phyloP scores from a whole-genome alignment of 1,140 invertebrate genomes.

The Dufourea novaeangliae region DNA sequence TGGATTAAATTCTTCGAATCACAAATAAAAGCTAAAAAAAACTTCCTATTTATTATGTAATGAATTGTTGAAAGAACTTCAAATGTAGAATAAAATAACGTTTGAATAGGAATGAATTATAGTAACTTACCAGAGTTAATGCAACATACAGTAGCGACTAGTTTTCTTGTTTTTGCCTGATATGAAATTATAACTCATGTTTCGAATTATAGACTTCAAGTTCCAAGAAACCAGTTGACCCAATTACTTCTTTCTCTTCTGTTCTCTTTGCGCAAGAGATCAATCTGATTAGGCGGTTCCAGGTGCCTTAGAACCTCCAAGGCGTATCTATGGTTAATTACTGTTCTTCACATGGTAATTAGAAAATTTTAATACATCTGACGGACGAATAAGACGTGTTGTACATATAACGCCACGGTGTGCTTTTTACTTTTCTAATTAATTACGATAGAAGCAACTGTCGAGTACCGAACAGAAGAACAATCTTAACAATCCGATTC shows the following conservation, averaged over 20 bases:
- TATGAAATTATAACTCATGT: background rate
- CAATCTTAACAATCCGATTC: no score
- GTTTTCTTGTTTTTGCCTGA: background rate
- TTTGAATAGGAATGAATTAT: no score
- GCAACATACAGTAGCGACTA: no score
- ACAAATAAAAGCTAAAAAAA: no score
- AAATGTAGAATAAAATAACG: no score
- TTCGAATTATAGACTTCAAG: background rate
- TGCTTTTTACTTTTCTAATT: constrained; percentile 5
- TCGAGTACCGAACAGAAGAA: background rate
- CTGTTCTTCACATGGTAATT: constrained; percentile 4
- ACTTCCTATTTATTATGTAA: no score
- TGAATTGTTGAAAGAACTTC: no score
- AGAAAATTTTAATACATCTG: constrained; percentile 22
- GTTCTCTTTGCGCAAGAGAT: constrained; percentile 18
- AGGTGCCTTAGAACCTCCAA: background rate
- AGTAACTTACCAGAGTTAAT: no score
- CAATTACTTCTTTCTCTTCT: constrained; percentile 1
- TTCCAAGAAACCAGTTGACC: constrained; percentile 4
- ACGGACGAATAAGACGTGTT: background rate
- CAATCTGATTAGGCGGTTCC: constrained; percentile 5
- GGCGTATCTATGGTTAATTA: constrained; percentile 30
- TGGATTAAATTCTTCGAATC: no score
- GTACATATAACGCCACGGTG: background rate
- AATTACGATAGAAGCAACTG: background rate